Evolutionary conservation across 2,113 vertebrate genomes (phyloP), one percentile per base, ranked within the genome.

Genomic region (Nycticebus coucang): DNA sequence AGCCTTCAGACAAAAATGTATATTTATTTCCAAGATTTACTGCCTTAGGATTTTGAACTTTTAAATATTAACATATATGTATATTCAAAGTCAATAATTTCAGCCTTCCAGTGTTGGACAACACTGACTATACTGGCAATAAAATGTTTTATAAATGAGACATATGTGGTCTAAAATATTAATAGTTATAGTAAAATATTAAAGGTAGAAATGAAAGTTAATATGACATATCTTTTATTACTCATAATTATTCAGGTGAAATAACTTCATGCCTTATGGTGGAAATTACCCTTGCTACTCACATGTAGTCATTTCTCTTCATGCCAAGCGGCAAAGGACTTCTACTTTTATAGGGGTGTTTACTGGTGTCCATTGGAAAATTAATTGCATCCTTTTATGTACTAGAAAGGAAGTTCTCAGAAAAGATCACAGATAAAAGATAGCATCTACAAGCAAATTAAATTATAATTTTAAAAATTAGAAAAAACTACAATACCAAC

Each of bases 71-170:
- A 87, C 66, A 22, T n/a, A n/a, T n/a, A n/a, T n/a, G n/a, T 68
- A 78, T 79, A 10, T 86, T 80, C 33, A 64, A 2, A 81, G 45
- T 86, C 28, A 94, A 72, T 33, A 72, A 1, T 83, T 85, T 83
- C 1, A n/a, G 55, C 45, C 17, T 15, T 72, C 14, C 15, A 57
- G 30, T 21, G 14, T 62, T 95, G 50, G 35, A 53, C 19, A 68
- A 60, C 19, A 79, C 4, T 85, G 55, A 75, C 19, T 77, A 24
- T 71, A 60, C 30, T 60, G 17, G 24, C 2, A 19, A 86, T 19
- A 96, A 88, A 86, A 87, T 96, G 5, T 7, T 74, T 71, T 84
- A 41, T 75, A 90, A 86, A 64, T 78, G 17, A 77, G 11, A 83
- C 5, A 77, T 22, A 91, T 37, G 0, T 81, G 14, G 11, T 64